These are phyloP conservation scores for Neosilurus hyrtlii DNA, from an alignment of 2,797 vertebrate species.

Conservation along the genomic window DNA sequence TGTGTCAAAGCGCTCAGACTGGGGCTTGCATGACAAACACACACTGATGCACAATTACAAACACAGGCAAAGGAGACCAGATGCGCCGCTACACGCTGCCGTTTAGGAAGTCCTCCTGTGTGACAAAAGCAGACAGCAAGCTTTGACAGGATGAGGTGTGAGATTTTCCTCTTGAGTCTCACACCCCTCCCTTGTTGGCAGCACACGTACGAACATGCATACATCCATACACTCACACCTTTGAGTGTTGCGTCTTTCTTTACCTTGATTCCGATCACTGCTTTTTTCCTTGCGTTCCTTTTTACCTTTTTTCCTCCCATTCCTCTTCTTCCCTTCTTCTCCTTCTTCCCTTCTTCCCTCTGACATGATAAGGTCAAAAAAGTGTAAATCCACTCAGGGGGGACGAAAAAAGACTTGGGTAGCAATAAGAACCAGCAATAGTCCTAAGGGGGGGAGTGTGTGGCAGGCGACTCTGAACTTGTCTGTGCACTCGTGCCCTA, in stretches of 20 bases:
- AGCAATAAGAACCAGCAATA: conserved; percentile 61
- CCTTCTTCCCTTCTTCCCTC: conserved; percentile 69
- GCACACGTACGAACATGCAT: conserved; percentile 37
- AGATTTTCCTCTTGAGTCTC: conserved; percentile 50
- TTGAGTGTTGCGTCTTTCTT: conserved; percentile 52
- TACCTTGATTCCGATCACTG: conserved; percentile 63
- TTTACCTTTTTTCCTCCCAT: conserved; percentile 70
- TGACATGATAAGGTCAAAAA: conserved; percentile 72
- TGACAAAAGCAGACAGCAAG: conserved; percentile 66
- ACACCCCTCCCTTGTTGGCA: conserved; percentile 10
- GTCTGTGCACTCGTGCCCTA: conserved; percentile 72
- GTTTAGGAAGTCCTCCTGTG: conserved; percentile 60
- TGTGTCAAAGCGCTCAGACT: conserved; percentile 26
- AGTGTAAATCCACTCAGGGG: conserved; percentile 70
- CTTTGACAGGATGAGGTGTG: conserved; percentile 69
- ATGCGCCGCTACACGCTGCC: conserved; percentile 65
- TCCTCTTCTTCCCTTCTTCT: conserved; percentile 69
- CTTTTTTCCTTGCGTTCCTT: conserved; percentile 69
- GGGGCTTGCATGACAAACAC: conserved; percentile 44
- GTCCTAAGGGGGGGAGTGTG: conserved; percentile 69
- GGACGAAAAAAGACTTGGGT: not conserved
- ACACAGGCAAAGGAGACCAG: conserved; percentile 57
- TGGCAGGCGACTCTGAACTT: conserved; percentile 74
- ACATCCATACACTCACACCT: conserved; percentile 48
- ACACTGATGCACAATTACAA: conserved; percentile 51